A percentile compares a stretch with the other conserved stretches of the same genome.
These are phyloP conservation scores for Dryadula phaetusa DNA, from an alignment of 2,888 invertebrate genomes.

Conservation along the genomic window DNA sequence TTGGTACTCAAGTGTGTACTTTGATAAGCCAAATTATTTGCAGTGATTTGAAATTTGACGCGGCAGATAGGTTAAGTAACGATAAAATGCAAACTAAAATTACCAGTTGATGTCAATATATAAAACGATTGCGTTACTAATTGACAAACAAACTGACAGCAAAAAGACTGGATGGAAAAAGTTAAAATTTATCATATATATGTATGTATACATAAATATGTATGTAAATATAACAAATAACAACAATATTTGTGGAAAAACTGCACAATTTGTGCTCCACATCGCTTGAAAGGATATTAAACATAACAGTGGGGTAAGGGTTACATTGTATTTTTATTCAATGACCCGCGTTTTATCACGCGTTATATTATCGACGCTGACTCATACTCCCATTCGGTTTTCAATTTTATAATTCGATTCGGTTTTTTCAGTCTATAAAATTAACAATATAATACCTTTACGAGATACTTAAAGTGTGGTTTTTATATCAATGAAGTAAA, in stretches of 20 bases:
- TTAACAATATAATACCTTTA: constrained; percentile 12
- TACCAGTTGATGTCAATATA: too few relatives aligned
- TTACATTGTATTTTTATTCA: constrained; percentile 33
- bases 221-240: background rate
- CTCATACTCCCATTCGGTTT: constrained; percentile 27
- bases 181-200: too few relatives aligned
- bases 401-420: constrained; percentile 24
- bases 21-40: too few relatives aligned
- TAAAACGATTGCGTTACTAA: too few relatives aligned
- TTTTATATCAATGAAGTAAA: background rate
- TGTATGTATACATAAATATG: background rate
- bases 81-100: too few relatives aligned
- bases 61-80: too few relatives aligned
- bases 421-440: constrained; percentile 7
- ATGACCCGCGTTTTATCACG: constrained; percentile 32
- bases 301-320: constrained; percentile 16
- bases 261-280: constrained; percentile 1
- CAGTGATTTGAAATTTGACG: too few relatives aligned
- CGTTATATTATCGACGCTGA: constrained; percentile 34
- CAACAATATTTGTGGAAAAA: background rate
- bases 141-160: too few relatives aligned
- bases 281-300: constrained; percentile 22
- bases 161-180: too few relatives aligned
- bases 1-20: too few relatives aligned
- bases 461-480: background rate